Percentiles rank a stretch among this genome's conserved stretches.
Conservation (phyloP, 2,888 invertebrate species). For the Perdita meconis region DNA sequence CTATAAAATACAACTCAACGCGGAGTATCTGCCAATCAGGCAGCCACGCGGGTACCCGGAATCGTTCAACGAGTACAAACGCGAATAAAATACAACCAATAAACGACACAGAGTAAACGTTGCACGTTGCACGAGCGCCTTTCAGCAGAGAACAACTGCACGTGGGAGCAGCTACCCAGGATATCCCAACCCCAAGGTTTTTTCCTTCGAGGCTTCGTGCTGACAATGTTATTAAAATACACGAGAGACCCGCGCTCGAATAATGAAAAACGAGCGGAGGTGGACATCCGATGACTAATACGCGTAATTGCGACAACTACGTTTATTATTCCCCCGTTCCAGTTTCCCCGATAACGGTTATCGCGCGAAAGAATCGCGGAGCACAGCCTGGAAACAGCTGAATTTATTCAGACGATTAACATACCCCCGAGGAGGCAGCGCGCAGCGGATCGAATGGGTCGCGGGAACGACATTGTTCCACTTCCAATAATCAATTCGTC, state of each 20-base stretch:
- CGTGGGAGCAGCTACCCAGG: slow-evolving; percentile 43
- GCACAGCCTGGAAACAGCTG: slow-evolving; percentile 16
- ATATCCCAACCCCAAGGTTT: slow-evolving; percentile 14
- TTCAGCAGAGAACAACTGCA: slow-evolving; percentile 32
- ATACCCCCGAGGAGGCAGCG: background rate
- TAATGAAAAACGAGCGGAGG: slow-evolving; percentile 7
- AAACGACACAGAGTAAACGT: slow-evolving; percentile 50
- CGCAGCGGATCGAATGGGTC: background rate
- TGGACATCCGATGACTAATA: slow-evolving; percentile 22
- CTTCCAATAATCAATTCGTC: slow-evolving; percentile 7
- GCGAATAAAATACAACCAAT: slow-evolving; percentile 56
- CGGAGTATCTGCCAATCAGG: slow-evolving; percentile 54
- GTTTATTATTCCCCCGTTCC: slow-evolving; percentile 17
- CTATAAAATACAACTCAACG: slow-evolving; percentile 50
- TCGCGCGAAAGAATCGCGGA: slow-evolving; percentile 33
- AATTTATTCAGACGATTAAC: slow-evolving; percentile 47
- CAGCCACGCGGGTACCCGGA: slow-evolving; percentile 32
- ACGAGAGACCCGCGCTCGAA: slow-evolving; percentile 7
- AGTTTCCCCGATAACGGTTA: slow-evolving; percentile 35
- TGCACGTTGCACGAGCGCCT: slow-evolving; percentile 38
- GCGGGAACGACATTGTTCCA: slow-evolving; percentile 3
- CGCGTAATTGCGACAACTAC: slow-evolving; percentile 30
- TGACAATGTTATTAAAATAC: slow-evolving; percentile 42
- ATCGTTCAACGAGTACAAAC: slow-evolving; percentile 20
- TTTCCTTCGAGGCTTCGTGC: slow-evolving; percentile 2